Evolutionary conservation across 2,113 vertebrate species (phyloP), one percentile per base, ranked within the genome.

Genomic region (Gambusia affinis): DNA sequence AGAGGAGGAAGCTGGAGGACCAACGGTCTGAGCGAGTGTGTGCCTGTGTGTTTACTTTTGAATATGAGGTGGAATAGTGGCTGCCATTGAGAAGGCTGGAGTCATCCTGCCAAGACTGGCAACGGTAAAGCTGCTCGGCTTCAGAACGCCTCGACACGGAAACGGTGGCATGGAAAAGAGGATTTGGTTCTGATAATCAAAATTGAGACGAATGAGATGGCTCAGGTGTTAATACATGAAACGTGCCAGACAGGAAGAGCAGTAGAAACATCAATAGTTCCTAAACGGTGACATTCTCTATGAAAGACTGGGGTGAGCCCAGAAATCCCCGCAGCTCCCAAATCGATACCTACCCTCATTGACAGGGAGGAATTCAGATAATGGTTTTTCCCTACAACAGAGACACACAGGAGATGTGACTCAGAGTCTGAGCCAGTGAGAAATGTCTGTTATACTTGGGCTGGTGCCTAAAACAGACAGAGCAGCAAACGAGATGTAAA

Each of bases 11-110:
- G 78, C 87, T 80, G 83, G 73, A 76, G 67, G 70, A 67, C 83
- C 78, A 89, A 82, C 84, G 79, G 78, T 71, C 81, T 90, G 68
- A 72, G 81, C 75, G 82, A 84, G 88, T 60, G 88, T 44, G 8
- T 78, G 88, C 61, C 76, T 70, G 76, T 4, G 69, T 93, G 92
- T 95, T 95, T 94, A 94, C 91, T 90, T 93, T 93, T 93, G 85
- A 94, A 94, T 92, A 83, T 81, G 82, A 93, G 86, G 79, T 89
- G 85, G 54, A 89, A 94, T 90, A 93, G 88, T 88, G 78, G 88
- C 87, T 84, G 79, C 90, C 82, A 90, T 90, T 93, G 89, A 94
- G 84, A 78, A 66, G 81, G 68, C 62, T 64, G 60, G 85, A 83
- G 70, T 84, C 75, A 62, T 73, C 37, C 83, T 79, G 86, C 85